Evolutionary conservation across 2,888 invertebrate genomes (phyloP).

Genomic region (Amphipoea lucens): DNA sequence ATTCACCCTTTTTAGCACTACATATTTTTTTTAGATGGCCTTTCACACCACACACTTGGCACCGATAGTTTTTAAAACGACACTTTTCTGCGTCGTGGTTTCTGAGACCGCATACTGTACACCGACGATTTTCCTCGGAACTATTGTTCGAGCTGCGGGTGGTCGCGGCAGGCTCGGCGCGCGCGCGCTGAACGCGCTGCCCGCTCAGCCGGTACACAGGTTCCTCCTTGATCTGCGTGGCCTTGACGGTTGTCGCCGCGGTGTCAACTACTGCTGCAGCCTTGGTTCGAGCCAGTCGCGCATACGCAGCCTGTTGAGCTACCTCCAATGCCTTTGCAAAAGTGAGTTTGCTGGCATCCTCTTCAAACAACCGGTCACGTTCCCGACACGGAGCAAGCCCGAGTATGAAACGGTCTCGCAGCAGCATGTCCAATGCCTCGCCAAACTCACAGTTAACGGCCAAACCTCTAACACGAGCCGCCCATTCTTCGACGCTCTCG

Average conservation of each 20-base stretch:
- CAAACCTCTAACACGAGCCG: conserved; percentile 3
- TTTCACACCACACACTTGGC: conserved; percentile 25
- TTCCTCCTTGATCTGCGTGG: conserved; percentile 7
- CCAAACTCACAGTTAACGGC: conserved; percentile 13
- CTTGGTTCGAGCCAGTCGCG: too few relatives aligned
- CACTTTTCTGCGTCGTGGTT: conserved; percentile 11
- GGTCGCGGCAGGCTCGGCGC: too few relatives aligned
- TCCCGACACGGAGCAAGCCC: conserved; percentile 1
- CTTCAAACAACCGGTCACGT: not conserved
- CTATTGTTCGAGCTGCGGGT: not conserved
- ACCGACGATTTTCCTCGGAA: conserved; percentile 7
- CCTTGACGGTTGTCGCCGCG: too few relatives aligned
- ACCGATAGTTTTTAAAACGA: conserved; percentile 21
- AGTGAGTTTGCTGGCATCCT: too few relatives aligned
- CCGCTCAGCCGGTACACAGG: not conserved
- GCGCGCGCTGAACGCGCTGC: not conserved
- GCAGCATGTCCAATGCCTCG: not conserved
- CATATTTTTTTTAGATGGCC: not conserved
- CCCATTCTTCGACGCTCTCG: too few relatives aligned
- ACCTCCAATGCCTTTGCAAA: not conserved
- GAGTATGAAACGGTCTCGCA: conserved; percentile 9
- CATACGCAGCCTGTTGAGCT: not conserved
- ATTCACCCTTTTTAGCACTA: too few relatives aligned
- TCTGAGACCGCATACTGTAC: conserved; percentile 10
- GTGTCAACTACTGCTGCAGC: too few relatives aligned